A percentile compares a stretch with the other conserved stretches of the same genome.
Evolutionary conservation across 2,888 invertebrate species (phyloP).

Genomic region (Pilophorus perplexus): DNA sequence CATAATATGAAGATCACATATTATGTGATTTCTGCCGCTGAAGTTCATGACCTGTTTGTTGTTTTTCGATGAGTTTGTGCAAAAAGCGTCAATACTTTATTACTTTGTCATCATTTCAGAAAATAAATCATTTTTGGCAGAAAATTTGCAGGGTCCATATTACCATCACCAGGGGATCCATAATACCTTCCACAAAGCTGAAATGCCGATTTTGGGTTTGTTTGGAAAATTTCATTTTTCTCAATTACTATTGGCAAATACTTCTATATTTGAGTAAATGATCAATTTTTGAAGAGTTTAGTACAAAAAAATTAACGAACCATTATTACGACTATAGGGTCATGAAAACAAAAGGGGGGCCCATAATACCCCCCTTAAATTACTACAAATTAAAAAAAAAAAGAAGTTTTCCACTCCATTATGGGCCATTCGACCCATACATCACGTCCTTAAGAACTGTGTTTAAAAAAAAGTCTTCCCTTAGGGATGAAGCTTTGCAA

Average conservation of each 20-base stretch:
- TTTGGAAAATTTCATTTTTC: not conserved
- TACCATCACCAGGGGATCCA: not conserved
- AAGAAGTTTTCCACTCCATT: no score
- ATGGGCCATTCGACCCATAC: no score
- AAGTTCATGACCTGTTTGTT: no score
- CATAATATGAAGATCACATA: no score
- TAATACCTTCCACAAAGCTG: not conserved
- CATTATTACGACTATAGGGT: not conserved
- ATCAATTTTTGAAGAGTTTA: not conserved
- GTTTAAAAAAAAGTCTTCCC: no score
- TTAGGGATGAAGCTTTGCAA: no score
- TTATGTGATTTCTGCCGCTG: no score
- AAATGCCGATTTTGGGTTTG: not conserved
- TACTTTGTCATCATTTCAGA: no score
- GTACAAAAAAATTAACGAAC: not conserved
- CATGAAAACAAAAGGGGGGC: not conserved
- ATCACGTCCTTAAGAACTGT: no score
- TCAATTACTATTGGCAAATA: not conserved
- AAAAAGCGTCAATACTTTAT: no score
- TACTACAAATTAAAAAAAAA: no score
- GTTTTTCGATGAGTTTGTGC: no score
- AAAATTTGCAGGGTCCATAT: not conserved
- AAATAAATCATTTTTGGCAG: not conserved
- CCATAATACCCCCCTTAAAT: not conserved
- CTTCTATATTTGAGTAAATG: not conserved